A percentile compares a stretch with the other conserved stretches of the same genome.
Conservation (phyloP, 2,888 invertebrate species). For the Acanthosepion lycidas region DNA sequence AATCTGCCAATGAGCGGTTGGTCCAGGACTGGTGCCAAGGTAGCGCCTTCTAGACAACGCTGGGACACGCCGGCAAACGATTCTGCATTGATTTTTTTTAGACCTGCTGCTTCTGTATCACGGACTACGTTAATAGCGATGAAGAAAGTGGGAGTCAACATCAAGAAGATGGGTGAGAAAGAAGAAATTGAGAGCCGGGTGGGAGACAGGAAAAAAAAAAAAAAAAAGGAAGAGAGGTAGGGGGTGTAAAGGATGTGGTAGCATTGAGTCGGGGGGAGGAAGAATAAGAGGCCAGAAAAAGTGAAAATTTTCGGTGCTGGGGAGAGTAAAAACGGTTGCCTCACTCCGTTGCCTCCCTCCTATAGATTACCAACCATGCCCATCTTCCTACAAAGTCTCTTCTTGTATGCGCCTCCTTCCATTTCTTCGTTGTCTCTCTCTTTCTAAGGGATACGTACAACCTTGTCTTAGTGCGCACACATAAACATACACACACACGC, state of each 20-base stretch:
- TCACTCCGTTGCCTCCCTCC: too few relatives aligned
- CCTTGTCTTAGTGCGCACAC: too few relatives aligned
- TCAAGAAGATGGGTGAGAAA: too few relatives aligned
- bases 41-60: conserved; percentile 44
- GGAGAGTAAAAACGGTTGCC: too few relatives aligned
- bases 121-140: background rate
- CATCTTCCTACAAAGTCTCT: too few relatives aligned
- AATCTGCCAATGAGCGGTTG: conserved; percentile 35
- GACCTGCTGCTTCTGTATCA: background rate
- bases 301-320: too few relatives aligned
- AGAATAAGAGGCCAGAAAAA: background rate
- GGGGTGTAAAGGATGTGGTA: background rate
- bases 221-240: background rate
- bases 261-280: background rate
- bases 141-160: background rate
- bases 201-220: background rate
- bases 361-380: too few relatives aligned
- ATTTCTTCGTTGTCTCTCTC: too few relatives aligned
- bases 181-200: too few relatives aligned
- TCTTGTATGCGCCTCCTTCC: too few relatives aligned
- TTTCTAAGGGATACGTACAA: too few relatives aligned
- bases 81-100: conserved; percentile 9
- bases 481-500: too few relatives aligned
- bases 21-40: conserved; percentile 44
- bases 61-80: conserved; percentile 24